phyloP scores from a whole-genome alignment of 2,888 invertebrate genomes.

The Pollenia griseotomentosa region DNA sequence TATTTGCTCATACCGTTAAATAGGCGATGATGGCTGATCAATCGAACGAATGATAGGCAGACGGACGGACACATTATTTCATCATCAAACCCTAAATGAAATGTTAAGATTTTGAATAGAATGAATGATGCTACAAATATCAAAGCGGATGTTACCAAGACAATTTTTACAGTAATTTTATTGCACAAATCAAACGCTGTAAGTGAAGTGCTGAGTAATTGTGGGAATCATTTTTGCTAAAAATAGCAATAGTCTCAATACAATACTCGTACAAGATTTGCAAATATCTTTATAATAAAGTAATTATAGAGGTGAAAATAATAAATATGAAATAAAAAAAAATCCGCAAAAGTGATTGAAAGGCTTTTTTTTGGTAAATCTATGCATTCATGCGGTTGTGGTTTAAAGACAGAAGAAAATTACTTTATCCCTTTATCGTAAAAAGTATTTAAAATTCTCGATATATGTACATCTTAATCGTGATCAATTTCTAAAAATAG shows the following conservation, averaged over 20 bases:
- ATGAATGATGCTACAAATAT: conserved; percentile 50
- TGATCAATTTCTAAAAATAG: conserved; percentile 68
- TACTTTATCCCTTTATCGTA: conserved; percentile 4
- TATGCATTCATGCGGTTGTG: background rate
- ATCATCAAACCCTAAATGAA: background rate
- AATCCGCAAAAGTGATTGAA: conserved; percentile 6
- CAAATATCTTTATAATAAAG: conserved; percentile 43
- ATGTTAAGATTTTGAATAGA: background rate
- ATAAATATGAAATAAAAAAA: background rate
- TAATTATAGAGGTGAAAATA: conserved; percentile 19
- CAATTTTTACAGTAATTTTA: conserved; percentile 22
- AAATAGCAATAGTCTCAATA: conserved; percentile 63
- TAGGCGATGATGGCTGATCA: conserved; percentile 26
- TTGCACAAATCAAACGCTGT: conserved; percentile 1
- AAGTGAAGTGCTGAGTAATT: conserved; percentile 61
- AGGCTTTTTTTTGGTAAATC: background rate
- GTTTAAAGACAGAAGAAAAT: conserved; percentile 2
- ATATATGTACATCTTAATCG: conserved; percentile 66
- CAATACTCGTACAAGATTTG: background rate
- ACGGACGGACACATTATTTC: conserved; percentile 23
- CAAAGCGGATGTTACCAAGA: conserved; percentile 56
- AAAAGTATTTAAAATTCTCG: conserved; percentile 51
- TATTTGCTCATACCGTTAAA: conserved; percentile 43
- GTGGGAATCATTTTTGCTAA: conserved; percentile 62
- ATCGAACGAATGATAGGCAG: conserved; percentile 17